A percentile compares a stretch with the other conserved stretches of the same genome.
These are phyloP conservation scores for Tenthredo notha DNA, from an alignment of 2,888 invertebrate species.

Conservation along the genomic window DNA sequence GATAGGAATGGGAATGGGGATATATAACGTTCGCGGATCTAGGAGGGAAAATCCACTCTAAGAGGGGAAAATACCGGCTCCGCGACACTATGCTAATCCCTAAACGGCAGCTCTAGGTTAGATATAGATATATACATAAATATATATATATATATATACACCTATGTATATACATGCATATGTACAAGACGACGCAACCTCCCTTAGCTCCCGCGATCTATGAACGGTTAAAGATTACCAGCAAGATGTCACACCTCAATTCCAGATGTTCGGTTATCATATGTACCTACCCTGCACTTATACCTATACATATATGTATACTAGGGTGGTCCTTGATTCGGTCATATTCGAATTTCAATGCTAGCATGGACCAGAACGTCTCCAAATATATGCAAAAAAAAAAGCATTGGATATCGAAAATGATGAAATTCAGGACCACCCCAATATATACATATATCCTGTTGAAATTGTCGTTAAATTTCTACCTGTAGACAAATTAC, in stretches of 20 bases:
- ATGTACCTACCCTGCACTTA: background rate
- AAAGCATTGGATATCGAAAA: too few species aligned
- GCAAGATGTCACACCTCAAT: constrained; percentile 1
- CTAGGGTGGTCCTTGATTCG: too few species aligned
- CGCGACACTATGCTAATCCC: constrained; percentile 16
- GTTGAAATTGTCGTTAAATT: too few species aligned
- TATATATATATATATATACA: background rate
- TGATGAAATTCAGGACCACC: too few species aligned
- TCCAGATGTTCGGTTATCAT: background rate
- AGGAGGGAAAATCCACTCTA: constrained; percentile 24
- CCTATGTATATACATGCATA: background rate
- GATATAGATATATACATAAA: background rate
- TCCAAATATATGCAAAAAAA: too few species aligned
- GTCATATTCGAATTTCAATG: too few species aligned
- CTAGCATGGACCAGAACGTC: too few species aligned
- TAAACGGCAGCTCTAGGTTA: background rate
- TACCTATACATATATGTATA: background rate
- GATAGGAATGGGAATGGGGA: background rate
- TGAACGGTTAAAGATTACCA: constrained; percentile 20
- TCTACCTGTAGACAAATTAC: background rate
- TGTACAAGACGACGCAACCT: background rate
- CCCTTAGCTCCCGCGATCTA: background rate
- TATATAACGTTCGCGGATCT: constrained; percentile 1
- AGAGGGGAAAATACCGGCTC: background rate
- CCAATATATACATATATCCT: too few species aligned